These are phyloP conservation scores for Archivesica marissinica DNA, from an alignment of 1,140 invertebrate species.

Conservation along the genomic window DNA sequence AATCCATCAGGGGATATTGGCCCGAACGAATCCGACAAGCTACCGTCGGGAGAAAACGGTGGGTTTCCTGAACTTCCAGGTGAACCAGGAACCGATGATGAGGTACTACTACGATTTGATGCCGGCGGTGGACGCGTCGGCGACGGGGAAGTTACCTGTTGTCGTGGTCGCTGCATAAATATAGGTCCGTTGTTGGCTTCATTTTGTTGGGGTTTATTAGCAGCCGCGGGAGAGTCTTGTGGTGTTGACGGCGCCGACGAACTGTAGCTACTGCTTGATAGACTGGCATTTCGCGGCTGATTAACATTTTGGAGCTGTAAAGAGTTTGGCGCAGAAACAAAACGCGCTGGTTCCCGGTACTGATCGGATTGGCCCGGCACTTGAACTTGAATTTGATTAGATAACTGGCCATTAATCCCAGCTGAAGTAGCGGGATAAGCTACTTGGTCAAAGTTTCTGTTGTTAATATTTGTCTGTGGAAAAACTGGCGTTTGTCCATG, in stretches of 20 bases:
- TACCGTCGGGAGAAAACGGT: conserved; percentile 35
- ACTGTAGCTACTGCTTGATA: conserved; percentile 49
- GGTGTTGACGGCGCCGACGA: conserved; percentile 66
- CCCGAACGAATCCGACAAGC: conserved; percentile 40
- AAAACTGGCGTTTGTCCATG: conserved; percentile 10
- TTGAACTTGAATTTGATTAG: conserved; percentile 41
- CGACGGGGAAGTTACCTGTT: conserved; percentile 31
- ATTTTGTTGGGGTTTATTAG: conserved; percentile 1
- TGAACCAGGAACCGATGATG: conserved; percentile 67
- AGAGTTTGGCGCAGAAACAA: conserved; percentile 1
- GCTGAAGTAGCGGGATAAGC: conserved; percentile 44
- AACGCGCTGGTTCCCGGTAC: neutral
- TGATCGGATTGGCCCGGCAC: neutral
- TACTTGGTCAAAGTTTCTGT: conserved; percentile 14
- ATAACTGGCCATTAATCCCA: conserved; percentile 39
- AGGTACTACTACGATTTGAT: conserved; percentile 66
- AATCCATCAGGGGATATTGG: conserved; percentile 44
- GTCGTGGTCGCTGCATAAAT: conserved; percentile 32
- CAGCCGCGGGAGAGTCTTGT: conserved; percentile 30
- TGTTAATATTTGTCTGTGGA: neutral
- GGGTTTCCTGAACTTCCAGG: conserved; percentile 60
- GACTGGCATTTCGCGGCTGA: conserved; percentile 26
- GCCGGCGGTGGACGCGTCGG: conserved; percentile 24
- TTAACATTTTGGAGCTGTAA: conserved; percentile 30
- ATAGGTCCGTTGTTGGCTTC: neutral